These are phyloP conservation scores for Drosophila watanabei DNA, from an alignment of 1,140 invertebrate genomes.

Conservation along the genomic window DNA sequence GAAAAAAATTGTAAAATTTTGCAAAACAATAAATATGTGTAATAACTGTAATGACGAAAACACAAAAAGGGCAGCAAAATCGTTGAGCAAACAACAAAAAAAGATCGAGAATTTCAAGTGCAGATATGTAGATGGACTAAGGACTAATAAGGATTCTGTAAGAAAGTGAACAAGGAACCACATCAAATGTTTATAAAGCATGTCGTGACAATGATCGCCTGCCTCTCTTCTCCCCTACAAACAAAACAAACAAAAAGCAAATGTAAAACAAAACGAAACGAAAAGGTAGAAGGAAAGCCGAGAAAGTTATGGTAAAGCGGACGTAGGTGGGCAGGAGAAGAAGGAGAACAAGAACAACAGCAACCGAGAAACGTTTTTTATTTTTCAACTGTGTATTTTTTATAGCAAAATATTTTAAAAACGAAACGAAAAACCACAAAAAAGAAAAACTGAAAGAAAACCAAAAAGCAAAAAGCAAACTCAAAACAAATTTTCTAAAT, in stretches of 20 bases:
- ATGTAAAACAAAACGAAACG: conserved; percentile 15
- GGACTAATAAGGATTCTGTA: conserved; percentile 28
- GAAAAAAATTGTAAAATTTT: conserved; percentile 76
- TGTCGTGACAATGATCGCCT: conserved; percentile 65
- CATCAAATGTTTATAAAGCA: conserved; percentile 69
- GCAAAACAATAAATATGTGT: conserved; percentile 61
- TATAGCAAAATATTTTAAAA: conserved; percentile 80
- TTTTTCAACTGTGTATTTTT: conserved; percentile 81
- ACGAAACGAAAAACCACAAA: conserved; percentile 38
- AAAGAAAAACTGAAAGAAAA: conserved; percentile 34
- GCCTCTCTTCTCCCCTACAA: conserved; percentile 52
- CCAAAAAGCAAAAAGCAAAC: conserved; percentile 33
- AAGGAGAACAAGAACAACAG: conserved; percentile 48
- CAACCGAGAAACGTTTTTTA: conserved; percentile 74
- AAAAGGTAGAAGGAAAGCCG: conserved; percentile 1
- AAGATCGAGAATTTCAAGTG: conserved; percentile 35
- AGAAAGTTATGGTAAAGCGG: conserved; percentile 7
- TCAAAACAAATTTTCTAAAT: conserved; percentile 62
- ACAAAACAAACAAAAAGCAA: conserved; percentile 5
- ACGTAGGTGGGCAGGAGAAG: conserved; percentile 19
- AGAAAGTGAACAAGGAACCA: conserved; percentile 71
- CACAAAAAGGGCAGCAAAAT: conserved; percentile 42
- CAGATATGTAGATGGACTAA: conserved; percentile 33
- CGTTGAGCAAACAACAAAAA: conserved; percentile 66
- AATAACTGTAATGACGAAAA: conserved; percentile 58